Percentiles rank a stretch among this genome's conserved stretches.
Conservation (phyloP, 2,113 vertebrate genomes). For the Xenus cinereus region DNA sequence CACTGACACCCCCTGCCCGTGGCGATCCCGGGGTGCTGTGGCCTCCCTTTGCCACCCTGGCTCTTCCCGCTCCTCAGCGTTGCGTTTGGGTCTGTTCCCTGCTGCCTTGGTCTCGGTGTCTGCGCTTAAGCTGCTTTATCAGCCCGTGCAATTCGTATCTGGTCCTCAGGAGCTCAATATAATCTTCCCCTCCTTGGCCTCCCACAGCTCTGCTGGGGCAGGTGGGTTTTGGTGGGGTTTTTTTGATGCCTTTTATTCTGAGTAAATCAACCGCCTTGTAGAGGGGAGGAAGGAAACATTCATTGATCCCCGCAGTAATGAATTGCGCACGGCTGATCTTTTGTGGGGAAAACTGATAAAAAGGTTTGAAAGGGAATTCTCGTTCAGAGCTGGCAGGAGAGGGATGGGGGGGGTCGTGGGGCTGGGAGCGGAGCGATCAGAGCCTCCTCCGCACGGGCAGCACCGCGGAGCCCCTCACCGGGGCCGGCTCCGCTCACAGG, state of each 20-base stretch:
- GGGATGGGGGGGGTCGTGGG: not conserved
- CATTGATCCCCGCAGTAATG: not conserved
- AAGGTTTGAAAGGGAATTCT: not conserved
- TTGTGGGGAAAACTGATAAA: not conserved
- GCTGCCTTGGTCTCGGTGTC: not conserved
- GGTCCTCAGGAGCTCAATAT: not conserved
- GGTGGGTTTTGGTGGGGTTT: not conserved
- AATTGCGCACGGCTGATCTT: not conserved
- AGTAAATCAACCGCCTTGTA: not conserved
- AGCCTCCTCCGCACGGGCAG: not conserved
- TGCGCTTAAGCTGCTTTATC: not conserved
- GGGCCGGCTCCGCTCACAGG: not conserved
- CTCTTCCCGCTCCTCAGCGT: not conserved
- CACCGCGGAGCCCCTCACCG: not conserved
- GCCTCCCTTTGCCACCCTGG: not conserved
- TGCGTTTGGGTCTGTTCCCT: not conserved
- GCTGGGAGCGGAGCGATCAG: not conserved
- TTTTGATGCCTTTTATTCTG: not conserved
- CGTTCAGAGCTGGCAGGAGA: not conserved
- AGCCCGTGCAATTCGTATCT: not conserved
- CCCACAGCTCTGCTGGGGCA: not conserved
- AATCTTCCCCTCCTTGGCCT: not conserved
- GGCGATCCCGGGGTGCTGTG: not conserved
- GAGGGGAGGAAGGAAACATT: not conserved
- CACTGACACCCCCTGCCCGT: accelerated